phyloP scores from a whole-genome alignment of 2,113 vertebrate species.

The Struthio camelus region DNA sequence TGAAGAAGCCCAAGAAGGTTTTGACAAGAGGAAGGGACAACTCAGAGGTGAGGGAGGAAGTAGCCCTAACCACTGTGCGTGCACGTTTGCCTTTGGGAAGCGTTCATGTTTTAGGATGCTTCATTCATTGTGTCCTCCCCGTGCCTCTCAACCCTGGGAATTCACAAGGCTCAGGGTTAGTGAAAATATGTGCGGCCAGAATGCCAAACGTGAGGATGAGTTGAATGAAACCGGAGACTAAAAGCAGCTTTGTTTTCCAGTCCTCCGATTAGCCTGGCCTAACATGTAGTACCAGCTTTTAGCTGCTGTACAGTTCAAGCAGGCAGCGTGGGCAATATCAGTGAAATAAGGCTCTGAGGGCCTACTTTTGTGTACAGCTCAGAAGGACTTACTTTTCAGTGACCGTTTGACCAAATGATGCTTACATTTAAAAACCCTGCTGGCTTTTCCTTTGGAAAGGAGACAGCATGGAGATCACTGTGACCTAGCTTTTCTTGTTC shows the following conservation, averaged over 20 bases:
- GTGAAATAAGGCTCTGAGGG: too few relatives aligned
- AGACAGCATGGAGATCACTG: fast-evolving
- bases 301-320: neutral
- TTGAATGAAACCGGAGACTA: neutral
- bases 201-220: neutral
- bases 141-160: neutral
- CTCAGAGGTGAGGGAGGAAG: neutral
- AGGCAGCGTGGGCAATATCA: neutral
- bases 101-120: neutral
- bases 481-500: neutral
- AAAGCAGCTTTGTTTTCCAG: neutral
- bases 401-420: fast-evolving
- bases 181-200: fast-evolving
- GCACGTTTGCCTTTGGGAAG: neutral
- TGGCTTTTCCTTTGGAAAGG: neutral
- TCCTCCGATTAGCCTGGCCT: neutral
- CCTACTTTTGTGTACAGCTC: fast-evolving
- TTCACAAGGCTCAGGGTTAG: neutral
- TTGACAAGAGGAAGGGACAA: neutral
- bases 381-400: neutral
- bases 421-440: neutral
- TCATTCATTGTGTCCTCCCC: neutral
- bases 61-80: fast-evolving
- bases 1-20: neutral
- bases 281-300: neutral